Percentiles rank a stretch among this genome's conserved stretches.
Conservation (phyloP, 2,797 vertebrate species). For the Anas bernieri region DNA sequence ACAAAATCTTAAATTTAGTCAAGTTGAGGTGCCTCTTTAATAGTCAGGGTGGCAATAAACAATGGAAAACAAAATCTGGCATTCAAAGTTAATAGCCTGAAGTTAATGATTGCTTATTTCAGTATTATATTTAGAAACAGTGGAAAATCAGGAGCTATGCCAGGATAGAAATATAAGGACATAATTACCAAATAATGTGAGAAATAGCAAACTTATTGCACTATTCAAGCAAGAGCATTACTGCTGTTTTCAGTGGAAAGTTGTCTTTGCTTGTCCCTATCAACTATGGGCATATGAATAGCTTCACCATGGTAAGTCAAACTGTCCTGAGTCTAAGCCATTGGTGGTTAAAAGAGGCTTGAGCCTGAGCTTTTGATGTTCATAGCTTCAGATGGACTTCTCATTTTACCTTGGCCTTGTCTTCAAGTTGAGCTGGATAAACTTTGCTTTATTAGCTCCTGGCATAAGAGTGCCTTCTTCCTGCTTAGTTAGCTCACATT, state of each 20-base stretch:
- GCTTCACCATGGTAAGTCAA: neutral
- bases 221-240: neutral
- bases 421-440: neutral
- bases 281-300: neutral
- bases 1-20: neutral
- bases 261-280: neutral
- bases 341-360: neutral
- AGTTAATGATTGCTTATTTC: neutral
- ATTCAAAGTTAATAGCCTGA: constrained; percentile 3
- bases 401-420: neutral
- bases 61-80: neutral
- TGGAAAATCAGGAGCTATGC: neutral
- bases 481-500: neutral
- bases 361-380: neutral
- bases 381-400: neutral
- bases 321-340: neutral
- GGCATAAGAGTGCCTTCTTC: neutral
- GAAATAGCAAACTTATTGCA: neutral
- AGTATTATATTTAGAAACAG: neutral
- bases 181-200: neutral
- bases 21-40: neutral
- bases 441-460: neutral
- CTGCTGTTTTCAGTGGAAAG: neutral
- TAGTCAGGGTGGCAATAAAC: neutral
- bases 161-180: neutral